Base-by-base conservation (phyloP, 2,797 vertebrate genomes). In the Threskiornis aethiopicus region DNA sequence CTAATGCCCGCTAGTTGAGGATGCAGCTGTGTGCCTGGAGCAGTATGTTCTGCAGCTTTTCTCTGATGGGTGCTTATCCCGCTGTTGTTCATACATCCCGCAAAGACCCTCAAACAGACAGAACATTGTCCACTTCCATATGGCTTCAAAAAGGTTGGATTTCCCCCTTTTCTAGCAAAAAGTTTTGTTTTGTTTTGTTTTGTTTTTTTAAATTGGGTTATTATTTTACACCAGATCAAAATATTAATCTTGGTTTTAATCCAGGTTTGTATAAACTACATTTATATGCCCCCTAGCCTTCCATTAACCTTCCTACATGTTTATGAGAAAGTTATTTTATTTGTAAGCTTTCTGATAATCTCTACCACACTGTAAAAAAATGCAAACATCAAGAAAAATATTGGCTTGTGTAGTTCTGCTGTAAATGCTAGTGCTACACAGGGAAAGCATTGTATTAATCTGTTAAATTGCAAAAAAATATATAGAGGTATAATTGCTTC, bases 41-140 rank as follows among this genome's bases (percentile, higher is more conserved):
- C 18, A 22, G 9, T 13, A 16, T 1, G 2, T 54, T 44, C 67
- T 66, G 64, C 54, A 69, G 42, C 22, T 82, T 69, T 57, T 11
- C 19, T 76, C 35, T 84, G 22, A 41, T 35, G 37, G 10, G 8
- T 52, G 13, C 13, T 85, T 52, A 16, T 52, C 28, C 47, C 11
- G 31, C 44, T 35, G 29, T 15, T 58, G 31, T 16, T 70, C 7
- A 21, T 20, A 16, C 6, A 28, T 6, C 3, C 29, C 22, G 20
- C 6, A 29, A 39, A 76, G 8, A 12, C 28, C 80, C 31, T 52
- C 3, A 4, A 58, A 59, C 4, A 70, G 35, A 16, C 13, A 66
- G 41, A 71, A 51, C 2, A 6, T 18, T 42, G 18, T 31, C 33
- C 4, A 4, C n/a, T 73, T 78, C 33, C 0, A 0, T 11, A 42